These are phyloP conservation scores for Lerema accius DNA, from an alignment of 1,140 invertebrate species.

Conservation along the genomic window DNA sequence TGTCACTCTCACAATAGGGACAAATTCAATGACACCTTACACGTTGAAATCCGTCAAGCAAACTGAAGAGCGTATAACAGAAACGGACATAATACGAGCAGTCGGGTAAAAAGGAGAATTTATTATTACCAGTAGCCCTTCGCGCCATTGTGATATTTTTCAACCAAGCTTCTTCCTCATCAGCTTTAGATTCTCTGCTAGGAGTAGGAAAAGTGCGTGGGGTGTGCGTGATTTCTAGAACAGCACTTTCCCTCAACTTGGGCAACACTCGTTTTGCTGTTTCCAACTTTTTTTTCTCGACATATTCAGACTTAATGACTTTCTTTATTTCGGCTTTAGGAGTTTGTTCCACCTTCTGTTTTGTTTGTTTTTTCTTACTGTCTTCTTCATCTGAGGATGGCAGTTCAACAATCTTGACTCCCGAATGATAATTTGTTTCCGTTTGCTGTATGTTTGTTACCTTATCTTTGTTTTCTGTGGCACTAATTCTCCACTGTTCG, in stretches of 20 bases:
- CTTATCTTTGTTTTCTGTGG: conserved; percentile 17
- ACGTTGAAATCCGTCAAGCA: too few species aligned
- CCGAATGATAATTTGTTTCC: conserved; percentile 15
- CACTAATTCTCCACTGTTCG: conserved; percentile 84
- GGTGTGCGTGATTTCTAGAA: conserved; percentile 89
- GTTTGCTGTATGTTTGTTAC: conserved; percentile 6
- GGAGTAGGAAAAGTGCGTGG: conserved; percentile 92
- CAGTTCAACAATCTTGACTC: conserved; percentile 53
- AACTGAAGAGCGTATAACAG: too few species aligned
- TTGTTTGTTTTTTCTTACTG: conserved; percentile 18
- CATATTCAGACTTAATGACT: conserved; percentile 64
- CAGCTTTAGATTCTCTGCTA: conserved; percentile 88
- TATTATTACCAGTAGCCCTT: conserved; percentile 86
- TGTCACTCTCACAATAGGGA: too few species aligned
- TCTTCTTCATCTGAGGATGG: conserved; percentile 47
- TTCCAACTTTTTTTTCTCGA: conserved; percentile 70
- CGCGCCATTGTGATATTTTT: conserved; percentile 90
- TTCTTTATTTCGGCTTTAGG: conserved; percentile 42
- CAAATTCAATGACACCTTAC: too few species aligned
- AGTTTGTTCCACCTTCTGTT: conserved; percentile 12
- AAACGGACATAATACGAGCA: too few species aligned
- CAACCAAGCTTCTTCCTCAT: conserved; percentile 92
- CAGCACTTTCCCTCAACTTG: conserved; percentile 83
- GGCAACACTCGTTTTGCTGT: conserved; percentile 76
- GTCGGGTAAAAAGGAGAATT: too few species aligned